phyloP scores from a whole-genome alignment of 2,888 invertebrate species.

The Athripsodes cinereus region DNA sequence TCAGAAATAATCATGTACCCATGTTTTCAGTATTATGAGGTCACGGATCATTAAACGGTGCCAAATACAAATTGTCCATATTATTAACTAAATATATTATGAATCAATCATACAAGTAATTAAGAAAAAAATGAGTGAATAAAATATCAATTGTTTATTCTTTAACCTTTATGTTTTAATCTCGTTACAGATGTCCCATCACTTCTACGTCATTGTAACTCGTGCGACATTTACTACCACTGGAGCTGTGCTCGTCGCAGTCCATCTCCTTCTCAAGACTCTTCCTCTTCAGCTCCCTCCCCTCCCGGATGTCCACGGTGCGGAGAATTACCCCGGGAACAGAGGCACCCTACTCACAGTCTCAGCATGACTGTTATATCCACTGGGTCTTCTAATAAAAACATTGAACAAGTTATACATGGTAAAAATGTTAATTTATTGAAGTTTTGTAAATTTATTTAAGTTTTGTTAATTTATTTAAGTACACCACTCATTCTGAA shows the following conservation, averaged over 20 bases:
- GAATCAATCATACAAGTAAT: too few species aligned
- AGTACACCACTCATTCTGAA: too few species aligned
- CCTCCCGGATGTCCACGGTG: constrained; percentile 22
- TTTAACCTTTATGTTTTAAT: neutral
- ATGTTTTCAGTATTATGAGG: too few species aligned
- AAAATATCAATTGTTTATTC: too few species aligned
- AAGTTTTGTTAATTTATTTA: too few species aligned
- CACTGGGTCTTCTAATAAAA: constrained; percentile 13
- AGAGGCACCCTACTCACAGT: neutral
- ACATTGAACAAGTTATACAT: constrained; percentile 8
- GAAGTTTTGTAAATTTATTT: too few species aligned
- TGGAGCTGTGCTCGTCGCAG: constrained; percentile 38
- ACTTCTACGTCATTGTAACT: constrained; percentile 39
- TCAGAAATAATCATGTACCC: too few species aligned
- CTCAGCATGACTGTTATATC: constrained; percentile 20
- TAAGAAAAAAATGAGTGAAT: too few species aligned
- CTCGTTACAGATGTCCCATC: constrained; percentile 39
- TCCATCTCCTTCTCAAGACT: neutral
- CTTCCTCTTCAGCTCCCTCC: neutral
- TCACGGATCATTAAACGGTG: too few species aligned
- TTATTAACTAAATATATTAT: too few species aligned
- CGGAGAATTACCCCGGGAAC: constrained; percentile 12
- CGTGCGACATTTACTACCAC: constrained; percentile 42
- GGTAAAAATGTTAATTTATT: too few species aligned
- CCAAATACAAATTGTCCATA: too few species aligned